Base-by-base conservation (phyloP, 2,797 vertebrate species). In the Remorina albescens region DNA sequence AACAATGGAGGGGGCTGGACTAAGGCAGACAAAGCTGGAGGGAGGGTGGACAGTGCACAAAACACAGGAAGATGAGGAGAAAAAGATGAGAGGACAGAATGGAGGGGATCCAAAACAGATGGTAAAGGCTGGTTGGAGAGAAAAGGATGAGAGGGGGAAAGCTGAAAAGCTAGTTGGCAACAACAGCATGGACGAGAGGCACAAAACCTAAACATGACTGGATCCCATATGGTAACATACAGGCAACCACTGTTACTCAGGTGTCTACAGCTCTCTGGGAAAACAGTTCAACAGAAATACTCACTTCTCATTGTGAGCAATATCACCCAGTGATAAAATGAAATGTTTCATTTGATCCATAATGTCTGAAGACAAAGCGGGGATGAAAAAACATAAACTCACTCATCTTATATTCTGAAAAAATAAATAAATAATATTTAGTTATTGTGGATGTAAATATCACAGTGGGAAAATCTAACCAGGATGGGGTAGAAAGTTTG, bases 21-120 rank as follows among this genome's bases (percentile, higher is more conserved):
- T 41, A 63, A 76, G 86, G 81, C 78, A 83, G 88, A 93, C 87
- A 92, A 92, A 91, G 91, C 92, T 90, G 82, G 80, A 88, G 58
- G 77, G 84, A 65, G 83, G 86, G 84, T 67, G 71, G 63, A 85
- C 79, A 64, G 63, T 70, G 75, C 75, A 91, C 87, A 89, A 94
- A 95, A 94, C 93, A 94, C 94, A 95, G 91, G 93, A 94, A 94
- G 93, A 92, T 91, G 83, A 80, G 88, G 82, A 92, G 84, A 89
- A 92, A 92, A 91, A 94, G 92, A 93, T 91, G 92, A 88, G 81
- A 87, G 83, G 75, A 76, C 73, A 73, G 88, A 87, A 92, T 84
- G 89, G 87, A 91, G 87, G 86, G 87, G 84, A 78, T 76, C 74
- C 62, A 86, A 88, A 93, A 91, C 93, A 95, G 94, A 94, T 95